phyloP scores from a whole-genome alignment of 2,113 vertebrate species.

The Prolemur simus region DNA sequence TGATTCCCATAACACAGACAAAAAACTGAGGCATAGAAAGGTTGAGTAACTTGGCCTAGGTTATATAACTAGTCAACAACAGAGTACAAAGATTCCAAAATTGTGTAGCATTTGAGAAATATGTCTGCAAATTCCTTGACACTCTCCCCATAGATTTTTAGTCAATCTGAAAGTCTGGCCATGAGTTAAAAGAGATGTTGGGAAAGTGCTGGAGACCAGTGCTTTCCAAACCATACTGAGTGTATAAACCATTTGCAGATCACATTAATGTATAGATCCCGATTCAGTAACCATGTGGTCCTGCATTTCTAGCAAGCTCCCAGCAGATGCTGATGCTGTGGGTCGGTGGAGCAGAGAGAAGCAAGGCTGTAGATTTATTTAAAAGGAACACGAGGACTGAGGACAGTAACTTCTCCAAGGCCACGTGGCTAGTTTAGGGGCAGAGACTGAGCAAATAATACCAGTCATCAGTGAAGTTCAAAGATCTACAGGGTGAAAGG shows the following conservation, averaged over 20 bases:
- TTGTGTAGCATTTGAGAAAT: not conserved
- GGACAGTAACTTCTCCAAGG: not conserved
- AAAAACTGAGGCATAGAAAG: not conserved
- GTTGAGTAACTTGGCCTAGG: not conserved
- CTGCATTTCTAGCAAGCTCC: not conserved
- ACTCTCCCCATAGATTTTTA: not conserved
- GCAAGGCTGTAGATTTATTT: not conserved
- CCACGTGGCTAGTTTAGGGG: not conserved
- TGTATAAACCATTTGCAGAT: not conserved
- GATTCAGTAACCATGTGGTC: no score
- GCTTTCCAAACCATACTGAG: not conserved
- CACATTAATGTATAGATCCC: no score
- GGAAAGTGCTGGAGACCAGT: not conserved
- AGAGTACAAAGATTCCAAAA: not conserved
- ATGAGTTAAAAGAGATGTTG: not conserved
- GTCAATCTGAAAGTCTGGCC: not conserved
- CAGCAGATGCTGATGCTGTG: not conserved
- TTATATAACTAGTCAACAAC: not conserved
- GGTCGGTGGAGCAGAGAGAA: not conserved
- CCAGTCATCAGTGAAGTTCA: not conserved
- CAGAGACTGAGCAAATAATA: not conserved
- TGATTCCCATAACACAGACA: not conserved
- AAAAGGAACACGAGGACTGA: not conserved
- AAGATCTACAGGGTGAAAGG: constrained; percentile 1
- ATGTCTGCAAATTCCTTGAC: not conserved